phyloP scores from a whole-genome alignment of 2,113 vertebrate genomes.

The Thymallus thymallus region DNA sequence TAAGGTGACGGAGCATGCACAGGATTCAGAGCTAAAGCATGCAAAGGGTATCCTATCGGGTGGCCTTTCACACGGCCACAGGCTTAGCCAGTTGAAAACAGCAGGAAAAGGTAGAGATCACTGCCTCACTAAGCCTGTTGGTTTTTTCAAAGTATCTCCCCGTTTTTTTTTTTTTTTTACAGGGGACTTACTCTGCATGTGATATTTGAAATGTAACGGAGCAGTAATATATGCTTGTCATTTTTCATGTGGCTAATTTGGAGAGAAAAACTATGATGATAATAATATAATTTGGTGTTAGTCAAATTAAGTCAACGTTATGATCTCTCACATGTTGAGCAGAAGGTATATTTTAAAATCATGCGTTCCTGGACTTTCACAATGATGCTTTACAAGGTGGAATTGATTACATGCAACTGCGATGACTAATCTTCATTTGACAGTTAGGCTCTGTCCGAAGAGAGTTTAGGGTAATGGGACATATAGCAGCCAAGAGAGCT shows the following conservation, averaged over 20 bases:
- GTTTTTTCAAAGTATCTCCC: conserved; percentile 62
- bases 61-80: conserved; percentile 57
- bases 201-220: neutral
- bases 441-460: neutral
- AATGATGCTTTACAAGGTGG: neutral
- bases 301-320: too few relatives aligned
- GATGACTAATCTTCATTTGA: conserved; percentile 1
- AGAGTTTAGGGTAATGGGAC: conserved; percentile 14
- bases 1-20: conserved; percentile 84
- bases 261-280: too few relatives aligned
- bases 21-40: conserved; percentile 79
- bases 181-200: neutral
- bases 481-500: conserved; percentile 40
- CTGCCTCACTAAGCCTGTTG: conserved; percentile 13
- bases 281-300: too few relatives aligned
- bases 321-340: too few relatives aligned
- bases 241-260: too few relatives aligned
- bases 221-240: too few relatives aligned
- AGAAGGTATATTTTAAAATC: too few relatives aligned
- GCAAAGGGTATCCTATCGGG: conserved; percentile 72
- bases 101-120: conserved; percentile 44
- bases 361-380: too few relatives aligned
- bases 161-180: conserved; percentile 22
- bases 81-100: conserved; percentile 58
- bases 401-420: neutral